Percentiles rank a stretch among this genome's conserved stretches.
Evolutionary conservation across 2,888 invertebrate genomes (phyloP).

Genomic region (Harpalus rubripes): DNA sequence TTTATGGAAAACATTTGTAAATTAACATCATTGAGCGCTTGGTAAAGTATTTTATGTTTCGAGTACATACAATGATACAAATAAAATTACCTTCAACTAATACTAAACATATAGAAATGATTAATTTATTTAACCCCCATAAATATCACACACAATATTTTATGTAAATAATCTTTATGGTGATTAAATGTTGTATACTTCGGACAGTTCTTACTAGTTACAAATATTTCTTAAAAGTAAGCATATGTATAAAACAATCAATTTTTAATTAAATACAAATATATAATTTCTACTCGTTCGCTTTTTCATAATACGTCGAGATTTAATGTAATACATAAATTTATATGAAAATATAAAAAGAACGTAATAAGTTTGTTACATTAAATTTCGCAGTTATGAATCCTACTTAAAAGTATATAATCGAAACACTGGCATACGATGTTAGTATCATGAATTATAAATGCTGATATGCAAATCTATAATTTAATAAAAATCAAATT

Average conservation of each 20-base stretch:
- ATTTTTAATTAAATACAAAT: neutral
- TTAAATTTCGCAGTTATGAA: constrained; percentile 10
- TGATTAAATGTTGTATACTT: constrained; percentile 10
- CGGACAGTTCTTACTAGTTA: constrained; percentile 7
- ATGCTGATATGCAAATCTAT: constrained; percentile 62
- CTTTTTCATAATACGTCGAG: constrained; percentile 21
- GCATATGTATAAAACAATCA: constrained; percentile 1
- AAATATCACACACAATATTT: neutral
- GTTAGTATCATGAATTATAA: constrained; percentile 52
- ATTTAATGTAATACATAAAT: constrained; percentile 10
- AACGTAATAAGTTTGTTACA: constrained; percentile 2
- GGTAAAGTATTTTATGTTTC: constrained; percentile 44
- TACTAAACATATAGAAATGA: constrained; percentile 11
- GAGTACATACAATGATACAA: constrained; percentile 11
- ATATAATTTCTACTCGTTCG: constrained; percentile 22
- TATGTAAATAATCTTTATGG: constrained; percentile 10
- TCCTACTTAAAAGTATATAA: constrained; percentile 42
- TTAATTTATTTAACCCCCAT: constrained; percentile 21
- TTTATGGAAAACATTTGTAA: constrained; percentile 42
- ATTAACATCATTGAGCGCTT: constrained; percentile 42
- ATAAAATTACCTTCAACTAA: constrained; percentile 6
- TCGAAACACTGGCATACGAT: constrained; percentile 63
- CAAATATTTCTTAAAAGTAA: constrained; percentile 2
- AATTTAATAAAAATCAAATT: constrained; percentile 33
- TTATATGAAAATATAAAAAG: neutral